Evolutionary conservation across 2,797 vertebrate species (phyloP).

Genomic region (Sarcophilus harrisii): DNA sequence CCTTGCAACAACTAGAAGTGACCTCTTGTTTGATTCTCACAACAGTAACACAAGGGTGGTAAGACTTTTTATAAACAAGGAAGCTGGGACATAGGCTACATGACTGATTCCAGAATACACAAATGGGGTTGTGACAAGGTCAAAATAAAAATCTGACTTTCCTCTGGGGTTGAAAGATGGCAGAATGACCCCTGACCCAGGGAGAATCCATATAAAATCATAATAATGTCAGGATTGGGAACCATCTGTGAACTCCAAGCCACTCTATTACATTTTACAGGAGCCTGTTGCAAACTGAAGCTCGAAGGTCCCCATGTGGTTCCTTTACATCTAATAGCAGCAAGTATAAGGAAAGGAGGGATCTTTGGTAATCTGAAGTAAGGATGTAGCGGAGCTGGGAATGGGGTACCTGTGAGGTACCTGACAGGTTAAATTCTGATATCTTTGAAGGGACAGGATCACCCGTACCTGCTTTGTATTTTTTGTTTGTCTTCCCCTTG

Average conservation of each 20-base stretch:
- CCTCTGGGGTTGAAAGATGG: background rate
- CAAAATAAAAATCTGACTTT: background rate
- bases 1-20: background rate
- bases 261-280: background rate
- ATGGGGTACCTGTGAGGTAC: background rate
- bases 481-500: background rate
- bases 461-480: background rate
- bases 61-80: background rate
- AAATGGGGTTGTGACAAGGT: background rate
- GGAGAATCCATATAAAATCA: background rate
- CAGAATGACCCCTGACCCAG: background rate
- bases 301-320: background rate
- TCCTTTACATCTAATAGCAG: background rate
- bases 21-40: background rate
- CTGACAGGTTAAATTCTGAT: background rate
- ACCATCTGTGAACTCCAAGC: background rate
- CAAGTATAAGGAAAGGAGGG: background rate
- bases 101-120: background rate
- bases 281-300: background rate
- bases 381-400: background rate
- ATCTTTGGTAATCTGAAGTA: background rate
- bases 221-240: background rate
- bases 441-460: background rate
- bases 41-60: background rate
- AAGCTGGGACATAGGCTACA: background rate